Evolutionary conservation across 64 coral and sea anemone species (phyloP).

Genomic region (Dendronephthya gigantea): DNA sequence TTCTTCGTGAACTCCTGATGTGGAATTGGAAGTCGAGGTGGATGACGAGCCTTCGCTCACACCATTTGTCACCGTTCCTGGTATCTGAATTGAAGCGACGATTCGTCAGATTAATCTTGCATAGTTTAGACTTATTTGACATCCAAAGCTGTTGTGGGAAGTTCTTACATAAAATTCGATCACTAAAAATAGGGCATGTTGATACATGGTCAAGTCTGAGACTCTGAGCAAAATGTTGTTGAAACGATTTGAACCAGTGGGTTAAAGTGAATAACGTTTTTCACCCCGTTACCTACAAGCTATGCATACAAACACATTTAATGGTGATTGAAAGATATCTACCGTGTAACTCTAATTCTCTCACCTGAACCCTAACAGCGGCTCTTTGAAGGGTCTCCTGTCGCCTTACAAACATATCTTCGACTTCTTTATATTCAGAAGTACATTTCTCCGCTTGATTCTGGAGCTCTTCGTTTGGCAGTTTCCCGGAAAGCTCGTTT

Average conservation of each 20-base stretch:
- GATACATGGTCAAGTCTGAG: too few relatives aligned
- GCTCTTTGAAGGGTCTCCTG: conserved; percentile 66
- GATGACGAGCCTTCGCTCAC: background rate
- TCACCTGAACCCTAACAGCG: conserved; percentile 67
- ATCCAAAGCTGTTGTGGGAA: too few relatives aligned
- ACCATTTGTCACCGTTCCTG: background rate
- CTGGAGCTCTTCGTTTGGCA: conserved; percentile 45
- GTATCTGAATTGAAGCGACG: background rate
- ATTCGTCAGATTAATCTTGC: background rate
- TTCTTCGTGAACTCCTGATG: background rate
- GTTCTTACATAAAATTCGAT: too few relatives aligned
- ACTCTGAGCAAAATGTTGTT: too few relatives aligned
- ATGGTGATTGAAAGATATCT: too few relatives aligned
- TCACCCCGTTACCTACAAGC: too few relatives aligned
- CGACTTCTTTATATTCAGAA: conserved; percentile 74
- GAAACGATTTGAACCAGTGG: too few relatives aligned
- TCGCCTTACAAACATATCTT: conserved; percentile 83
- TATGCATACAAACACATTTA: too few relatives aligned
- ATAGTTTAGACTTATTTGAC: background rate
- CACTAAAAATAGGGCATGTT: too few relatives aligned
- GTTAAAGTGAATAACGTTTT: too few relatives aligned
- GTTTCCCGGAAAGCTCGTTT: conserved; percentile 66
- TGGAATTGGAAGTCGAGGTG: background rate
- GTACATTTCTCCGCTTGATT: conserved; percentile 61
- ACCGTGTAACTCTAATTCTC: background rate